phyloP scores from a whole-genome alignment of 2,797 vertebrate genomes.

The Brotula barbata region DNA sequence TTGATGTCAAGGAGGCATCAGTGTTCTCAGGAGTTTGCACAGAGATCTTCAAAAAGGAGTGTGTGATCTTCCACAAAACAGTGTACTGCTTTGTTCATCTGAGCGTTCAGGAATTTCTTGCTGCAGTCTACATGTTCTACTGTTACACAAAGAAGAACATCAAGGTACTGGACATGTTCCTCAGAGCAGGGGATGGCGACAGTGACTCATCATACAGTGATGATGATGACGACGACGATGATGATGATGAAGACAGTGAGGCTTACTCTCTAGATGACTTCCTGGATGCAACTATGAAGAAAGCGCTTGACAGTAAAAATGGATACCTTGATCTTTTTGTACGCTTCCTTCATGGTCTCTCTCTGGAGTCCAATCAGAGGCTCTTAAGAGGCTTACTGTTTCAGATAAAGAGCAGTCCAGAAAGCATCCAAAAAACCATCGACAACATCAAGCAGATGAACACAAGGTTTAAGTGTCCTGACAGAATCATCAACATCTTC shows the following conservation, averaged over 20 bases:
- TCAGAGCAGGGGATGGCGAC: not conserved
- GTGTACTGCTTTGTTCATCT: slow-evolving; percentile 24
- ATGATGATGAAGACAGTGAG: too few species aligned
- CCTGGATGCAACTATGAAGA: not conserved
- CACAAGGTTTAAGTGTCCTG: not conserved
- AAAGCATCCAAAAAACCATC: not conserved
- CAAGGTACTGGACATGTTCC: not conserved
- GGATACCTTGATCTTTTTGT: slow-evolving; percentile 34
- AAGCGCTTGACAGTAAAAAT: slow-evolving; percentile 8
- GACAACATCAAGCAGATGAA: slow-evolving; percentile 17
- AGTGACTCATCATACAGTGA: too few species aligned
- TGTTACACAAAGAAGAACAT: slow-evolving; percentile 6
- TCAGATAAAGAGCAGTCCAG: not conserved
- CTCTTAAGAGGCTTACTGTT: slow-evolving; percentile 10
- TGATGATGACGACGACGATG: too few species aligned
- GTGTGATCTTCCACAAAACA: not conserved
- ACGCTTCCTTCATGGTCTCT: slow-evolving; percentile 37
- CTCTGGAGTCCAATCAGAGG: slow-evolving; percentile 22
- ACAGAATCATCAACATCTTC: slow-evolving; percentile 13
- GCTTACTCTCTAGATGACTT: slow-evolving; percentile 1
- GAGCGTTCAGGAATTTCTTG: slow-evolving; percentile 27
- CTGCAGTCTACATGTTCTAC: slow-evolving; percentile 16
- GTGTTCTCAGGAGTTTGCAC: not conserved
- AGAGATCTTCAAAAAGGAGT: slow-evolving; percentile 11
- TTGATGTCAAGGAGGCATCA: slow-evolving; percentile 5